Evolutionary conservation across 2,113 vertebrate genomes (phyloP), one percentile per base, ranked within the genome.

Genomic region (Okapia johnstoni): DNA sequence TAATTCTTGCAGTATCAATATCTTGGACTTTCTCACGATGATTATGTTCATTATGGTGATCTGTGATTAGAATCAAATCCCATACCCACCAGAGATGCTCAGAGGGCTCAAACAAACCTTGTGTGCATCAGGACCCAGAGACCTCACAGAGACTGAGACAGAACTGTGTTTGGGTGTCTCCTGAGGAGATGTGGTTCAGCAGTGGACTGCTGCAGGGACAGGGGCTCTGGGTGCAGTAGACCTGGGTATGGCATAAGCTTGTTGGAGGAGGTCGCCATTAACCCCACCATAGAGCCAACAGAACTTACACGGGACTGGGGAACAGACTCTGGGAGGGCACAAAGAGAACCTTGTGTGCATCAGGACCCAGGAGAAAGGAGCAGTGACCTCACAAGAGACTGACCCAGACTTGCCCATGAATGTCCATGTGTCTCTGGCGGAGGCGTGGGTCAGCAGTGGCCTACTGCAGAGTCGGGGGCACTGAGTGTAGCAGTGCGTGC

Each of bases 291-390:
- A 70, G n/a, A 70, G n/a, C n/a, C 9, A 3, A 10, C 9, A 36
- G n/a, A 70, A 70, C n/a, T 70, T 36, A 21, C 17, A 70, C 63
- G 11, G 63, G 63, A 21, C n/a, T 21, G 2, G 63, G 63, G 63
- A 36, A 70, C 63, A 70, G 63, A 70, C 17, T 5, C 33, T 36
- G 17, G 17, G n/a, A 70, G n/a, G 9, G 17, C n/a, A 70, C 63
- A 36, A 21, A 36, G 1, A 70, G n/a, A 70, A 70, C 1, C n/a
- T 36, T 36, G 17, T 70, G 9, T 0, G 33, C 17, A 36, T 36
- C 9, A 21, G 63, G 63, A 70, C n/a, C n/a, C 63, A 70, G 63
- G n/a, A 70, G 1, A 70, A 21, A 70, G n/a, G 63, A 70, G 63
- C 1, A 70, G 17, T 36, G 9, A 70, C 17, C 63, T n/a, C 63